Percentiles rank a stretch among this genome's conserved stretches.
Conservation (phyloP, 2,797 vertebrate genomes). For the Poliocrania exsul region DNA sequence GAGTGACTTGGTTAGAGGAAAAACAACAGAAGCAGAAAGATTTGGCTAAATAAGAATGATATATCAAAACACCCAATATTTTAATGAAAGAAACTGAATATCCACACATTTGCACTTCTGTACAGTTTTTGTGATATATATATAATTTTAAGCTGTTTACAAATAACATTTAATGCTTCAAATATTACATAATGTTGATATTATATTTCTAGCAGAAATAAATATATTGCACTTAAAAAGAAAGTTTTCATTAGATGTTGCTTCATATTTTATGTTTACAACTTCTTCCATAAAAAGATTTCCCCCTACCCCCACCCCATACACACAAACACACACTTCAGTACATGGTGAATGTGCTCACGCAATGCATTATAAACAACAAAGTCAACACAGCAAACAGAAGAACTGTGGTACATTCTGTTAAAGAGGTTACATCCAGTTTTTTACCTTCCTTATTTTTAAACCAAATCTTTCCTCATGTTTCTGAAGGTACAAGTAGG, state of each 20-base stretch:
- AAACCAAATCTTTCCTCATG: conserved; percentile 32
- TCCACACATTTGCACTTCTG: conserved; percentile 78
- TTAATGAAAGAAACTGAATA: conserved; percentile 80
- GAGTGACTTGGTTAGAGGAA: not conserved
- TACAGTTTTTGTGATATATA: conserved; percentile 81
- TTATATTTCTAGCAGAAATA: conserved; percentile 96
- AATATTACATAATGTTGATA: conserved; percentile 90
- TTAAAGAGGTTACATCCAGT: conserved; percentile 65
- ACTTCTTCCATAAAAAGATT: conserved; percentile 78
- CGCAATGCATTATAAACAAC: conserved; percentile 69
- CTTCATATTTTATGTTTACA: conserved; percentile 79
- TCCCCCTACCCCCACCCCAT: conserved; percentile 60
- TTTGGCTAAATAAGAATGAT: conserved; percentile 44
- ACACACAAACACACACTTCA: conserved; percentile 69
- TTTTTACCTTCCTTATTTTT: conserved; percentile 50
- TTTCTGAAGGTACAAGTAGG: conserved; percentile 52
- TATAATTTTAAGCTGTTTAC: conserved; percentile 89
- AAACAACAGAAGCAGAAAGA: not conserved
- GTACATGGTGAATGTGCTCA: conserved; percentile 79
- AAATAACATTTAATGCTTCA: conserved; percentile 91
- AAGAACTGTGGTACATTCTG: conserved; percentile 65
- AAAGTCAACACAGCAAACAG: conserved; percentile 79
- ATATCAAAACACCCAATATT: conserved; percentile 75
- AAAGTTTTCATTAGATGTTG: conserved; percentile 81
- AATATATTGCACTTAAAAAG: conserved; percentile 99